Conservation (phyloP, 2,797 vertebrate species). For the Poliocrania exsul region DNA sequence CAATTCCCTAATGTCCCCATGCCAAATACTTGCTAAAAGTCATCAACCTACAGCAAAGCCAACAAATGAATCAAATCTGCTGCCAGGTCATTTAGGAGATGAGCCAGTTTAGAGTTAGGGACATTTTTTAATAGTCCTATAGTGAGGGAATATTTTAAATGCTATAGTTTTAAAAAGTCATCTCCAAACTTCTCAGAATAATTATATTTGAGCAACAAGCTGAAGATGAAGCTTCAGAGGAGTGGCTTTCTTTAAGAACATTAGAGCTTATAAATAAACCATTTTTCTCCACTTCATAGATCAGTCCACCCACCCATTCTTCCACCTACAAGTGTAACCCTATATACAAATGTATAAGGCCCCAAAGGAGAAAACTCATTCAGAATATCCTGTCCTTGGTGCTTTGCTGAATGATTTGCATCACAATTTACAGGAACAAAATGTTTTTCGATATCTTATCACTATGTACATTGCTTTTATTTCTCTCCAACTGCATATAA, state of each 20-base stretch:
- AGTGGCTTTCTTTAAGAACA: conserved; percentile 19
- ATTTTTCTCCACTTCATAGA: conserved; percentile 34
- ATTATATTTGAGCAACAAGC: neutral
- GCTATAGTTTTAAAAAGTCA: conserved; percentile 13
- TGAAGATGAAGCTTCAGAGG: conserved; percentile 17
- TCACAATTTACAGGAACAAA: neutral
- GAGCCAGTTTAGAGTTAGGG: conserved; percentile 19
- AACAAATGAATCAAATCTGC: conserved; percentile 47
- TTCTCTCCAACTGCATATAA: neutral
- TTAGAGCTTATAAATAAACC: conserved; percentile 39
- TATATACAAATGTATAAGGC: neutral
- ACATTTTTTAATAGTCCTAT: neutral
- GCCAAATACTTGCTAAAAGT: conserved; percentile 47
- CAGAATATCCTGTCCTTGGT: neutral
- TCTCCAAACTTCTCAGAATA: conserved; percentile 16
- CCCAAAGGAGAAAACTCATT: neutral
- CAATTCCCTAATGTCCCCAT: conserved; percentile 7
- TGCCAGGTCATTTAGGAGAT: conserved; percentile 44
- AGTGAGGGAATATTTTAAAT: neutral
- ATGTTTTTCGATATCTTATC: neutral
- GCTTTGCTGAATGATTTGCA: neutral
- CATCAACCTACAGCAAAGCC: conserved; percentile 52
- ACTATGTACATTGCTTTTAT: neutral
- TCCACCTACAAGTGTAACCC: neutral
- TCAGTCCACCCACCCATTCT: conserved; percentile 25